Evolutionary conservation across 92 coral and sea anemone species (phyloP), one percentile per base, ranked within the genome.

Genomic region (Montipora capitata): DNA sequence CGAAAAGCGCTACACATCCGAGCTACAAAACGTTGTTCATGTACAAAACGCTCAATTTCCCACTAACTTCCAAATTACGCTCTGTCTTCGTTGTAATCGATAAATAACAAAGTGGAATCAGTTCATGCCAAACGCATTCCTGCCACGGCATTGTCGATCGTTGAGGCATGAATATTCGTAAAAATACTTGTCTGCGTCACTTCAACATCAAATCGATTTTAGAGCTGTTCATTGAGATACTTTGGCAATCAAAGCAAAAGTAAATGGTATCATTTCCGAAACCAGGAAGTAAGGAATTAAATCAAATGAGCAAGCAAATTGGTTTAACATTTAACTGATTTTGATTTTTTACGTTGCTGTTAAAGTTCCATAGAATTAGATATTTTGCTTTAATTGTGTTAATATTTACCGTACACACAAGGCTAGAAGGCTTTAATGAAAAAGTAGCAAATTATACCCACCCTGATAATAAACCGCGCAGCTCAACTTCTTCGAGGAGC

Each of bases 401-500:
- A 45, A 42, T 27, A 27, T 8, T 44, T 27, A 18, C 7, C 3
- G n/a, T 38, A 15, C 43, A 17, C 14, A 45, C 9, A 76, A 52
- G 15, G 3, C 12, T 54, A 40, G 42, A 74, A 12, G 10, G 13
- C 4, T 40, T 72, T 56, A 56, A 54, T 72, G 11, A 44, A 72
- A 52, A 16, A 52, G 68, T 49, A 62, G 62, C 48, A 15, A 40
- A 48, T 73, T 7, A 43, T 80, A 80, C 80, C 91, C 90, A 95
- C 98, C 98, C 98, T 10, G 96, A 91, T 40, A 95, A 73, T 54
- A 90, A 86, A 3, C 86, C 96, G 52, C 89, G 91, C 48, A 93
- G 94, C 64, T 96, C 98, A 45, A 95, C 78, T 14, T 94, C 93
- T 45, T 95, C 98, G 5, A 95, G 85, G 56, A 95, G 91, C 89